phyloP scores from a whole-genome alignment of 2,888 invertebrate species.

The Eupithecia tripunctaria region DNA sequence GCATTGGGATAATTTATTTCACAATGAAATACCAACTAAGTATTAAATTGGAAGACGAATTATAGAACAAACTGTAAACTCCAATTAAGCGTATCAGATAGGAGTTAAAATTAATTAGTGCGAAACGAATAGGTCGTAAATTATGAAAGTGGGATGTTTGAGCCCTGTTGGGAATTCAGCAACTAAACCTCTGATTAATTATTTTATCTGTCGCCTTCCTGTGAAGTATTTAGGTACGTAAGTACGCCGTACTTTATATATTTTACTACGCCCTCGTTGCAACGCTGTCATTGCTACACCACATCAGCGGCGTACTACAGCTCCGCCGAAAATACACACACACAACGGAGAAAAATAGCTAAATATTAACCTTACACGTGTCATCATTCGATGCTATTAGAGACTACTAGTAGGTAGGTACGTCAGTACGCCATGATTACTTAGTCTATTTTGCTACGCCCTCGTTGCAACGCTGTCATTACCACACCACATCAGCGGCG shows the following conservation, averaged over 20 bases:
- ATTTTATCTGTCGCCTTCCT: constrained; percentile 28
- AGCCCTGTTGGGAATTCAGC: constrained; percentile 53
- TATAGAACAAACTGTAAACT: constrained; percentile 62
- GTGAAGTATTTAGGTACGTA: neutral
- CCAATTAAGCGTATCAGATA: constrained; percentile 70
- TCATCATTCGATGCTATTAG: too few relatives aligned
- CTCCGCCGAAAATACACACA: too few relatives aligned
- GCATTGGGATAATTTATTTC: constrained; percentile 33
- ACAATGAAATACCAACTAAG: constrained; percentile 43
- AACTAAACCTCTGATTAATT: constrained; percentile 49
- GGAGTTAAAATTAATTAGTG: constrained; percentile 74
- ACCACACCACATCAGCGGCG: too few relatives aligned
- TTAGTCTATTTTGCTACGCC: neutral
- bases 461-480: too few relatives aligned
- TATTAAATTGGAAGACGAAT: constrained; percentile 61
- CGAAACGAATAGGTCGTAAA: constrained; percentile 66
- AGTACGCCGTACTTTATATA: too few relatives aligned
- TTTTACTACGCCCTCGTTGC: neutral
- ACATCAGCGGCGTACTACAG: too few relatives aligned
- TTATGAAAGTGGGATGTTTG: constrained; percentile 61
- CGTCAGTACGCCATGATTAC: too few relatives aligned
- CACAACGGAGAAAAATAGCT: too few relatives aligned
- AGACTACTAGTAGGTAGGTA: too few relatives aligned
- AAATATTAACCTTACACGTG: too few relatives aligned
- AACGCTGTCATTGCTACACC: too few relatives aligned